phyloP scores from a whole-genome alignment of 2,888 invertebrate species.

The Drosophila lacicola region DNA sequence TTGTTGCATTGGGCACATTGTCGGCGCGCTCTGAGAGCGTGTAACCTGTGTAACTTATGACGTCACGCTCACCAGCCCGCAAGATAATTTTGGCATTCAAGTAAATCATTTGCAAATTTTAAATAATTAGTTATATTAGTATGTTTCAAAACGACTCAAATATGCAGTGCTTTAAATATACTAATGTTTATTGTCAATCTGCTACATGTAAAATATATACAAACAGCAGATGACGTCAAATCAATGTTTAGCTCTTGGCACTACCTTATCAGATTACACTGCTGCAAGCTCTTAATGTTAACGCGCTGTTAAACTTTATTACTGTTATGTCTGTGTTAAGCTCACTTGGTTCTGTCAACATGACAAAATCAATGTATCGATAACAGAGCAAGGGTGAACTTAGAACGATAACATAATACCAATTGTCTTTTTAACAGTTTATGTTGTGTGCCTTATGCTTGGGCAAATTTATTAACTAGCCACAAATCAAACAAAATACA shows the following conservation, averaged over 20 bases:
- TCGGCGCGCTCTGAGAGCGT: conserved; percentile 15
- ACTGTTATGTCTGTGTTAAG: background rate
- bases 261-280: conserved; percentile 7
- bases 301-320: conserved; percentile 3
- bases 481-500: too few relatives aligned
- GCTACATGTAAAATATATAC: too few relatives aligned
- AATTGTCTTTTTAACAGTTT: conserved; percentile 1
- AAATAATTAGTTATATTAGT: background rate
- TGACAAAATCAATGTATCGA: conserved; percentile 3
- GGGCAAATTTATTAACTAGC: too few relatives aligned
- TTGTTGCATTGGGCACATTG: background rate
- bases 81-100: background rate
- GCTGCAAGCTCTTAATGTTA: conserved; percentile 7
- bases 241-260: background rate
- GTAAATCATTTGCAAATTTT: background rate
- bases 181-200: too few relatives aligned
- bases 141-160: too few relatives aligned
- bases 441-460: conserved; percentile 1
- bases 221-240: conserved; percentile 5
- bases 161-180: too few relatives aligned
- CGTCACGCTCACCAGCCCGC: background rate
- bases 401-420: background rate
- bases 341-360: conserved; percentile 4
- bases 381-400: background rate
- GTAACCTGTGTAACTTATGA: conserved; percentile 5